Evolutionary conservation across 2,113 vertebrate species (phyloP), one percentile per base, ranked within the genome.

Genomic region (Oncorhynchus clarkii): DNA sequence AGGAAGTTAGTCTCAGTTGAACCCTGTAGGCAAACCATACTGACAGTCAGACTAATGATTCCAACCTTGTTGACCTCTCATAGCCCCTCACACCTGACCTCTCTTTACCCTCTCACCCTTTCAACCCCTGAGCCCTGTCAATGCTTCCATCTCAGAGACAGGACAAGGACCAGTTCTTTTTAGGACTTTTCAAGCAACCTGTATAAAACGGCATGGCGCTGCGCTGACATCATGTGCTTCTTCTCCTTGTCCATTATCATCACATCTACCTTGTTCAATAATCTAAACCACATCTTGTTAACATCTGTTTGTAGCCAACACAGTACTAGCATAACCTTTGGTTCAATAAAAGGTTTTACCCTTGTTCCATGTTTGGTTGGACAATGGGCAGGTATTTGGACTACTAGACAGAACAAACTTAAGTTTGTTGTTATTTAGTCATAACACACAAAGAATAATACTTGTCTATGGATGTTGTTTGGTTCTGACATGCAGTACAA

Each of bases 201-300:
- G 27, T 59, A 71, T 68, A 71, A 81, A 84, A 64, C 78, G 76
- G 90, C 90, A 93, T 93, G 91, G 82, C 74, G 68, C 84, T 83
- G 80, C 77, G 73, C 88, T 85, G 83, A 89, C 80, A 81, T 81
- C 90, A 88, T 89, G 85, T 69, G 88, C 90, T 90, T 84, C 90
- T 91, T 83, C 80, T 68, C 20, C 67, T 31, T 27, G 65, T 78
- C 34, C 26, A 57, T 74, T 74, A 77, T 62, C 76, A 49, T 69
- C 72, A 72, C 66, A 9, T 62, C 8, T 62, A 57, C 51, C 73
- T 12, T 65, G 13, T n/a, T 39, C 45, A 49, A 16, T n/a, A 27
- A 68, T 18, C 39, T 27, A 20, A 68, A 18, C 67, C 6, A 8
- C n/a, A 54, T 29, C 11, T 67, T 29, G 65, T 34, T 68, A 45